phyloP scores from a whole-genome alignment of 2,797 vertebrate genomes.

The Anolis apletophallus region DNA sequence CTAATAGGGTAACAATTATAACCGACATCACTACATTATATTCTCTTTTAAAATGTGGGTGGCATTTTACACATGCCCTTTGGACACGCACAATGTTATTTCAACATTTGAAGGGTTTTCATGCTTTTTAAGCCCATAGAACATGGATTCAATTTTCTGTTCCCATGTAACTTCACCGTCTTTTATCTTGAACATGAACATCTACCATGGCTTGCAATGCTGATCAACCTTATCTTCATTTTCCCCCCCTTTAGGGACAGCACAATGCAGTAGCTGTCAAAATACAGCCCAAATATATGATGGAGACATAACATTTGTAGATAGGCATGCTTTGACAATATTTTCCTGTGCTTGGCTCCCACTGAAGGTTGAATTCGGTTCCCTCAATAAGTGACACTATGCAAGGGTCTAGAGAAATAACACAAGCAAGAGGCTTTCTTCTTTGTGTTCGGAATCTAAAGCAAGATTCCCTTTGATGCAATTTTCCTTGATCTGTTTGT shows the following conservation, averaged over 20 bases:
- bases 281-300: not conserved
- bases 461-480: conserved; percentile 19
- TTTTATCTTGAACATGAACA: not conserved
- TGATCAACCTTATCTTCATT: conserved; percentile 39
- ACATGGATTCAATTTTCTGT: not conserved
- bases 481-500: conserved; percentile 13
- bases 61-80: conserved; percentile 14
- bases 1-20: conserved; percentile 31
- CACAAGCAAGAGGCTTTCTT: conserved; percentile 15
- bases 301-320: conserved; percentile 8
- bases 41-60: conserved; percentile 15
- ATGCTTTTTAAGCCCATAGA: not conserved
- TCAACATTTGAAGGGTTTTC: conserved; percentile 19
- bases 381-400: conserved; percentile 41
- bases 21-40: conserved; percentile 30
- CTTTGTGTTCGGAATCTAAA: conserved; percentile 43
- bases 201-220: not conserved
- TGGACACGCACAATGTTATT: not conserved
- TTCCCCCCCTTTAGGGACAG: not conserved
- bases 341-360: conserved; percentile 18
- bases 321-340: conserved; percentile 33
- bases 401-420: conserved; percentile 46
- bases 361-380: conserved; percentile 10
- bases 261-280: conserved; percentile 18
- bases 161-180: not conserved